Conservation (phyloP, 2,113 vertebrate species). For the Myrmecophaga tridactyla region DNA sequence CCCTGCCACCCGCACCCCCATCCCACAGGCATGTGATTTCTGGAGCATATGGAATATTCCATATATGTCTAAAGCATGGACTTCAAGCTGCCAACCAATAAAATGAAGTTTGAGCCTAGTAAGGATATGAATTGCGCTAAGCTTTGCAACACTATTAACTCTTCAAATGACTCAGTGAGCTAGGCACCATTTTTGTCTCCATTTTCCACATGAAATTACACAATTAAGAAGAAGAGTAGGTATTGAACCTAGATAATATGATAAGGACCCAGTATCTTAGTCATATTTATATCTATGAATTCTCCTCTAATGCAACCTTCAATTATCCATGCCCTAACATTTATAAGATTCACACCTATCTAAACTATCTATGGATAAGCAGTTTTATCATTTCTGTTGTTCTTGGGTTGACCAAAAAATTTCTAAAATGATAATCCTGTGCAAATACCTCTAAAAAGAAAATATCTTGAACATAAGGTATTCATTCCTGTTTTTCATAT, state of each 20-base stretch:
- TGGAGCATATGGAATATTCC: not conserved
- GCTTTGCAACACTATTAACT: not conserved
- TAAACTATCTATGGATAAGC: not conserved
- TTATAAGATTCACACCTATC: not conserved
- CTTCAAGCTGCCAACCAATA: not conserved
- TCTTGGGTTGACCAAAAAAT: not conserved
- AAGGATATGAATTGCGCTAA: not conserved
- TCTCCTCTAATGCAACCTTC: not conserved
- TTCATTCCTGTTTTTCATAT: not conserved
- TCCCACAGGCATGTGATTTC: accelerated
- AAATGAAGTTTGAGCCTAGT: not conserved
- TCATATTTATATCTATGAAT: not conserved
- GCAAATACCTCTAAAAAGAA: not conserved
- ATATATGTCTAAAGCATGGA: not conserved
- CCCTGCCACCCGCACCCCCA: accelerated
- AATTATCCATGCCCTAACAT: not conserved
- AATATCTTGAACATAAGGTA: not conserved
- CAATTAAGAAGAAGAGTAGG: not conserved
- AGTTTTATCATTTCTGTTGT: not conserved
- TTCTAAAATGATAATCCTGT: not conserved
- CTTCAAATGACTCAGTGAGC: not conserved
- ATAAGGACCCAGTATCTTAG: not conserved
- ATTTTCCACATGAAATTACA: not conserved
- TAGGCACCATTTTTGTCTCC: not conserved
- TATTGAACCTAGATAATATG: not conserved